Evolutionary conservation across 2,113 vertebrate genomes (phyloP).

Genomic region (Calonectris borealis): DNA sequence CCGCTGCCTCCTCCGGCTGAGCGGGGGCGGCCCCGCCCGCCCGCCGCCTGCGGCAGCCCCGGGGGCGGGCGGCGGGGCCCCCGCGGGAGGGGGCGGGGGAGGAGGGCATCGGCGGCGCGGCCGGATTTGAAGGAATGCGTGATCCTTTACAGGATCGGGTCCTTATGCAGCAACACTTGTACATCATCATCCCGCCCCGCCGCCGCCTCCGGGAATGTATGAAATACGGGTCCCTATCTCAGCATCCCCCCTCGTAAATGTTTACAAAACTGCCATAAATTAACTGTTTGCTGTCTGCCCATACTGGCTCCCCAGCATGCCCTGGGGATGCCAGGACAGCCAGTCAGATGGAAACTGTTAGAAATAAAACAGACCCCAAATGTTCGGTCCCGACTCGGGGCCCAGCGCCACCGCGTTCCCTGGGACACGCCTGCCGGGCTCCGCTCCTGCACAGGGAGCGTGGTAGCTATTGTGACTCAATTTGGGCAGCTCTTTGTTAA

Average conservation of each 20-base stretch:
- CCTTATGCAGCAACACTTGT: rapidly evolving
- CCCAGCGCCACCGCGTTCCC: rapidly evolving
- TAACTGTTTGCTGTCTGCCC: neutral
- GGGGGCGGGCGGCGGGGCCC: no score
- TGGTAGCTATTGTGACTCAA: rapidly evolving
- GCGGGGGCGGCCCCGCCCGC: no score
- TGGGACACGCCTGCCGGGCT: rapidly evolving
- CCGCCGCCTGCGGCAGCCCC: no score
- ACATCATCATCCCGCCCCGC: neutral
- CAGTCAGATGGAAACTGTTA: no score
- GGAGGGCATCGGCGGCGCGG: neutral
- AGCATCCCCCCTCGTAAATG: neutral
- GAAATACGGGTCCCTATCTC: neutral
- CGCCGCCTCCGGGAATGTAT: neutral
- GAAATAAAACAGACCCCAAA: rapidly evolving
- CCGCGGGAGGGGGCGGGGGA: neutral
- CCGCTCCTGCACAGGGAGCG: rapidly evolving
- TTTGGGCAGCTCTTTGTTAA: neutral
- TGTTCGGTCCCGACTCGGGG: rapidly evolving
- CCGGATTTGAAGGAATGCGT: neutral
- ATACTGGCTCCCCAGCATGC: neutral
- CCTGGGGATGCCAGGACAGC: neutral
- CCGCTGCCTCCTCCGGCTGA: no score
- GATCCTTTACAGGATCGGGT: rapidly evolving
- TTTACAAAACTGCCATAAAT: neutral